These are phyloP conservation scores for Microcebus lehilahytsara DNA, from an alignment of 2,113 vertebrate species.

Conservation along the genomic window DNA sequence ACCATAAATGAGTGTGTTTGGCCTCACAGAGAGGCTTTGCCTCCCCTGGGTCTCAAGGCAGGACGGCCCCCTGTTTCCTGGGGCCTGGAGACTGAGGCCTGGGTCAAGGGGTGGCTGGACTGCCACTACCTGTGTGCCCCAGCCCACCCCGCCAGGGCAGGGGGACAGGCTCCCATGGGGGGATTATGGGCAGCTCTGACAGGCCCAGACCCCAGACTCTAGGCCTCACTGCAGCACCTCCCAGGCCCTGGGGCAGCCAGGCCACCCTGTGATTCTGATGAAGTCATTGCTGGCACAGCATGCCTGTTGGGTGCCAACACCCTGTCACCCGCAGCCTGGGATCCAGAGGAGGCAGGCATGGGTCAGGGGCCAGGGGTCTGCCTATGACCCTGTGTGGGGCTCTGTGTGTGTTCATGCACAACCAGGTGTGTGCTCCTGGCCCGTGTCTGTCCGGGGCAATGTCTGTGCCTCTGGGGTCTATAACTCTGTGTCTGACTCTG, in stretches of 20 bases:
- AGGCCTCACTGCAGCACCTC: neutral
- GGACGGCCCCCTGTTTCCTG: neutral
- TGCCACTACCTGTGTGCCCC: neutral
- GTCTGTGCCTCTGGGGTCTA: neutral
- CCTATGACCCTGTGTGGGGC: neutral
- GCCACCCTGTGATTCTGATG: conserved; percentile 42
- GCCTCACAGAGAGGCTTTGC: neutral
- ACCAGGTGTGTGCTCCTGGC: neutral
- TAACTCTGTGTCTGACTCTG: neutral
- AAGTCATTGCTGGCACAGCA: conserved; percentile 58
- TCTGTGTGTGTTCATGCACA: accelerated
- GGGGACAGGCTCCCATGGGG: neutral
- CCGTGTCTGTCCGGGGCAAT: neutral
- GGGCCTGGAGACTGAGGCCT: neutral
- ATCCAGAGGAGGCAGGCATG: neutral
- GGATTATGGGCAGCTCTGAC: neutral
- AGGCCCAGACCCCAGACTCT: neutral
- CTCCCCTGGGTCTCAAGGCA: neutral
- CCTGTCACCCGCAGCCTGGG: neutral
- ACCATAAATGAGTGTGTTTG: neutral
- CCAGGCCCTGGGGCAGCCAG: neutral
- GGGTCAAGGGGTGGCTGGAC: neutral
- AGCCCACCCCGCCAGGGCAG: neutral
- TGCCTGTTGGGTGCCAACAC: neutral
- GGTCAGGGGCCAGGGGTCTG: neutral